Conservation (phyloP, 2,888 invertebrate species). For the Caenorhabditis zanzibari region DNA sequence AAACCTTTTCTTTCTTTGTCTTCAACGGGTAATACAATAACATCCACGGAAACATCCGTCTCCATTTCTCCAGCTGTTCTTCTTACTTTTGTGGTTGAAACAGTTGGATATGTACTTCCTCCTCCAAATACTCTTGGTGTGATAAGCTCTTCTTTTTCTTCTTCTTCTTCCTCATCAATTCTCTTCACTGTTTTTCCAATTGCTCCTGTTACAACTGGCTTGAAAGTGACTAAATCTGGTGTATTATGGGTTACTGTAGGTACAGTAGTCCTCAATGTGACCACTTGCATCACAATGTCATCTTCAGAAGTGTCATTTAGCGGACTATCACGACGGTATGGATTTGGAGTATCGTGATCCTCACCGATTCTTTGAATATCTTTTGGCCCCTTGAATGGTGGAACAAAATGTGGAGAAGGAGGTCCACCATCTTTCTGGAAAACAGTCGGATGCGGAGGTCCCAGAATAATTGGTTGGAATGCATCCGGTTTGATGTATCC, state of each 20-base stretch:
- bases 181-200: neutral
- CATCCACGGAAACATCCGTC: conserved; percentile 79
- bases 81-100: conserved; percentile 51
- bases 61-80: conserved; percentile 75
- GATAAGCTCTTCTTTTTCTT: conserved; percentile 19
- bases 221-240: conserved; percentile 61
- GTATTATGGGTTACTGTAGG: conserved; percentile 41
- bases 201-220: conserved; percentile 33
- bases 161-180: conserved; percentile 13
- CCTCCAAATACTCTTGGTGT: conserved; percentile 13
- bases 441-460: conserved; percentile 57
- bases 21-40: conserved; percentile 80
- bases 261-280: conserved; percentile 51
- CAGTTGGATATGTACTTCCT: conserved; percentile 1
- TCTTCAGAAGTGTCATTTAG: conserved; percentile 69
- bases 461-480: conserved; percentile 63
- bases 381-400: conserved; percentile 58
- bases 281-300: conserved; percentile 58
- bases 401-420: conserved; percentile 15
- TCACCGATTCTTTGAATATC: conserved; percentile 28
- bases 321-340: conserved; percentile 68
- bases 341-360: conserved; percentile 19
- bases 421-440: conserved; percentile 45
- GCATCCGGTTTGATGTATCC: conserved; percentile 57
- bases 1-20: conserved; percentile 66